These are phyloP conservation scores for Microvelia longipes DNA, from an alignment of 1,140 invertebrate species.

Conservation along the genomic window DNA sequence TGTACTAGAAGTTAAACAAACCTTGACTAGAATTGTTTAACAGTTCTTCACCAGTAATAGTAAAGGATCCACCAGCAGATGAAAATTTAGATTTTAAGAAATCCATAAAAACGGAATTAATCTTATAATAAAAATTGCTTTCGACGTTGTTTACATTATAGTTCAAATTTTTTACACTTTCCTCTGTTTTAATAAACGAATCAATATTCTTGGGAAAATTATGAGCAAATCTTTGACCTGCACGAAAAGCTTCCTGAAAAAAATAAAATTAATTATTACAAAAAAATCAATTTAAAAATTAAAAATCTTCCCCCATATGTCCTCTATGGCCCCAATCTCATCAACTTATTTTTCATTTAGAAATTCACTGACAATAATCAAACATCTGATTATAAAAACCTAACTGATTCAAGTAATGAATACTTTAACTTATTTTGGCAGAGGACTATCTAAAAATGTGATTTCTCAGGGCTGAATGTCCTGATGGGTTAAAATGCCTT, in stretches of 20 bases:
- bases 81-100: background rate
- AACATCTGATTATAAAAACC: too few species aligned
- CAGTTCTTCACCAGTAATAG: background rate
- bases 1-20: background rate
- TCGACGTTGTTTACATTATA: background rate
- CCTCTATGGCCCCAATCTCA: too few species aligned
- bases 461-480: too few species aligned
- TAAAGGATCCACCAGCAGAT: background rate
- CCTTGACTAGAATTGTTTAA: background rate
- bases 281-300: too few species aligned
- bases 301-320: too few species aligned
- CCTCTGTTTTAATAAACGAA: background rate
- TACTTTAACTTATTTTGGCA: too few species aligned
- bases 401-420: too few species aligned
- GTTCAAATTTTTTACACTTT: background rate
- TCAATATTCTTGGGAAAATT: conserved; percentile 45
- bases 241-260: conserved; percentile 49
- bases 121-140: background rate
- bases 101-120: background rate
- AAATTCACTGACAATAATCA: too few species aligned
- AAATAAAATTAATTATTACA: too few species aligned
- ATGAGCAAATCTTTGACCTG: conserved; percentile 65
- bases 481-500: too few species aligned
- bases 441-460: too few species aligned
- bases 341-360: too few species aligned